Conservation (phyloP, 2,797 vertebrate genomes). For the Parauchenoglanis punctatus region DNA sequence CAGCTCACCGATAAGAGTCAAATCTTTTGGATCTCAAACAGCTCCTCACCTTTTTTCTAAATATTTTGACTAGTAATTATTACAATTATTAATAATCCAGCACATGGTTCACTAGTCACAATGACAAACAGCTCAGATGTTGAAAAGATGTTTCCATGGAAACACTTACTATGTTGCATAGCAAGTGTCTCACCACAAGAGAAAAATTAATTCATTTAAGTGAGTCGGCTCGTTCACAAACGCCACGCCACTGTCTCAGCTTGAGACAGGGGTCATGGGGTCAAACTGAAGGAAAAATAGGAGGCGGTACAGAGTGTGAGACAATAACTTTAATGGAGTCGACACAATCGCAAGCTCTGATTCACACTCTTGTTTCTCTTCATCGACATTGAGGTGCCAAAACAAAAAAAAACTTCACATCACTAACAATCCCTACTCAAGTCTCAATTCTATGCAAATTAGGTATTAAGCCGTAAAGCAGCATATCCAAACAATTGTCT, state of each 20-base stretch:
- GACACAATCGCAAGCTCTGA: conserved; percentile 5
- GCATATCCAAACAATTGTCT: background rate
- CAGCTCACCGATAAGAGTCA: background rate
- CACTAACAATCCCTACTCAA: background rate
- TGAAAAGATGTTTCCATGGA: background rate
- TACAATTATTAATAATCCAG: background rate
- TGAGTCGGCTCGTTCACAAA: background rate
- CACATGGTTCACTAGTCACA: background rate
- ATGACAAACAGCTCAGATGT: background rate
- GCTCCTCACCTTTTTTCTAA: background rate
- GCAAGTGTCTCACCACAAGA: background rate
- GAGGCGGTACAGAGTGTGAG: conserved; percentile 24
- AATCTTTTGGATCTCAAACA: background rate
- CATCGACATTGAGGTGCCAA: background rate
- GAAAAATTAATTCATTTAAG: background rate
- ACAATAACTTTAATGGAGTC: conserved; percentile 54
- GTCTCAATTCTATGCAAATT: background rate
- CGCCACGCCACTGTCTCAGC: background rate
- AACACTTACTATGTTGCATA: background rate
- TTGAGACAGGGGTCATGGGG: conserved; percentile 35
- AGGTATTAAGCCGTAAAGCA: background rate
- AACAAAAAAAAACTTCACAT: background rate
- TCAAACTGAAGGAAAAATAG: conserved; percentile 24
- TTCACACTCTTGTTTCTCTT: conserved; percentile 19
- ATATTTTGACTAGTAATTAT: no score